Evolutionary conservation across 2,797 vertebrate species (phyloP), one percentile per base, ranked within the genome.

Genomic region (Tapirus indicus): DNA sequence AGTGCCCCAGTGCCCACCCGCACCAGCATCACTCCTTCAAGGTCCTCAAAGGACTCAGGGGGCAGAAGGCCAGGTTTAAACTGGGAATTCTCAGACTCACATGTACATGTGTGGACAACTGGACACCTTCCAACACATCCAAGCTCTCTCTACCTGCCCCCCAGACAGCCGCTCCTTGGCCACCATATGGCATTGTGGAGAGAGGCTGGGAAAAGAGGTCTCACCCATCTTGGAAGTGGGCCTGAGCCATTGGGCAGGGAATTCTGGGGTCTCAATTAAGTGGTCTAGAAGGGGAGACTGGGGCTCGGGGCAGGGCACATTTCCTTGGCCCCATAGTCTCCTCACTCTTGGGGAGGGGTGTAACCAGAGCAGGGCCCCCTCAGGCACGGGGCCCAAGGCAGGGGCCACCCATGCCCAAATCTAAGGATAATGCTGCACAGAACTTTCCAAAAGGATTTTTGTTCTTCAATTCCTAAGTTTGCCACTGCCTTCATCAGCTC

Each of bases 1-100:
- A 49, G 47, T 21, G 2, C 20, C 49, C 58, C 0, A 0, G 35
- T 4, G 11, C 58, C 78, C 35, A 62, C 2, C 6, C 1, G 6
- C 0, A 20, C 49, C 25, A 23, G 27, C 38, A 27, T 56, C 47
- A 68, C 25, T 92, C 74, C 32, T 21, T 56, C 89, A 41, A 25
- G 20, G 12, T 71, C n/a, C 69, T 62, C 58, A 18, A 68, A 93
- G n/a, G 69, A 32, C 69, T 25, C 20, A 18, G 35, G 18, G 7
- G 12, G 11, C 38, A 6, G 56, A 29, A 47, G 56, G 49, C 4
- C 58, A 72, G 66, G 56, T 83, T 44, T 62, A 64, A 25, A 69
- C 1, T 32, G n/a, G 75, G 41, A 92, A 66, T 47, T 38, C 68
- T 86, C 54, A 25, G 47, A 74, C 56, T 35, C 78, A n/a, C 38